Percentiles rank a stretch among this genome's conserved stretches.
Conservation (phyloP, 2,888 invertebrate species). For the Achlya flavicornis region DNA sequence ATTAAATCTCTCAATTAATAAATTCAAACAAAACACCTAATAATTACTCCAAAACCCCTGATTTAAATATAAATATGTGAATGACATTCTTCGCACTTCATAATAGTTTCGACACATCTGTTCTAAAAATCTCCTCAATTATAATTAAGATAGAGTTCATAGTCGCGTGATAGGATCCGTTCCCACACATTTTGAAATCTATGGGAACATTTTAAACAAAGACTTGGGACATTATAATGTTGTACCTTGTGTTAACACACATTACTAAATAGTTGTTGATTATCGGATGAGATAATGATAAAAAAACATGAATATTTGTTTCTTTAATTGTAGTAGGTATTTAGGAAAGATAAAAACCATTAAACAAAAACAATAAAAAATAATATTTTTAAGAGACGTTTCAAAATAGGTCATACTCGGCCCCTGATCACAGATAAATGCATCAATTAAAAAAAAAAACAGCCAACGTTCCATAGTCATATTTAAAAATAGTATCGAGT, state of each 20-base stretch:
- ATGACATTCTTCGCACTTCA: slow-evolving; percentile 4
- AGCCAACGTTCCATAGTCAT: background rate
- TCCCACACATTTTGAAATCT: slow-evolving; percentile 40
- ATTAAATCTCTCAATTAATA: background rate
- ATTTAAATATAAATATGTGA: background rate
- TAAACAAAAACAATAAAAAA: too few species aligned
- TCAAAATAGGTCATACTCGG: too few species aligned
- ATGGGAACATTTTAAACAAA: slow-evolving; percentile 42
- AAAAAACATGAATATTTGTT: background rate
- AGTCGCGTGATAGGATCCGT: slow-evolving; percentile 29
- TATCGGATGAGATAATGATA: background rate
- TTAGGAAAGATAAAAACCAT: too few species aligned
- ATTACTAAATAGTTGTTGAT: slow-evolving; percentile 4
- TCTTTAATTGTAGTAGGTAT: too few species aligned
- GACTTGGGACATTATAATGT: slow-evolving; percentile 20
- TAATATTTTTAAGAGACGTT: too few species aligned
- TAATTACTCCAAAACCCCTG: background rate
- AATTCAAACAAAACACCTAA: background rate
- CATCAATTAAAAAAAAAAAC: too few species aligned
- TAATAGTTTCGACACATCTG: slow-evolving; percentile 1
- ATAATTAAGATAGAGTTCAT: slow-evolving; percentile 23
- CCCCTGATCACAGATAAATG: too few species aligned
- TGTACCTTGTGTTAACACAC: slow-evolving; percentile 8
- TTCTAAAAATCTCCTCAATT: slow-evolving; percentile 19
- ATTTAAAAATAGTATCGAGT: background rate